phyloP scores from a whole-genome alignment of 2,113 vertebrate species.

The Zapornia atra region DNA sequence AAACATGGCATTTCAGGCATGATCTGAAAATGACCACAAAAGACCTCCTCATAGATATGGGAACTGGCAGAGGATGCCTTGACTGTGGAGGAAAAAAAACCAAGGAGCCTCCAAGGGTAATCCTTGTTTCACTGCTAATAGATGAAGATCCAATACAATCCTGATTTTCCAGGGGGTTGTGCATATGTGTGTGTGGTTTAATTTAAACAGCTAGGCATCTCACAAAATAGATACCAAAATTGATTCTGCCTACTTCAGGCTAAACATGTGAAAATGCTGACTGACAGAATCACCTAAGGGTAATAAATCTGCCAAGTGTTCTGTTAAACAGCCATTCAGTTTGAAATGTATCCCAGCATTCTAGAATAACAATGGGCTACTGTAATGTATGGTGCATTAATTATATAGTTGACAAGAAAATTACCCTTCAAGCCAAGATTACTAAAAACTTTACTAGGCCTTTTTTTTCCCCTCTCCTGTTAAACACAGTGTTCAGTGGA shows the following conservation, averaged over 20 bases:
- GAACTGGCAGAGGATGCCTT: conserved; percentile 31
- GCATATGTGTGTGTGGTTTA: not conserved
- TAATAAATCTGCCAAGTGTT: conserved; percentile 76
- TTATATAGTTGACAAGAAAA: conserved; percentile 81
- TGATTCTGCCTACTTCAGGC: conserved; percentile 71
- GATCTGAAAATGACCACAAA: conserved; percentile 13
- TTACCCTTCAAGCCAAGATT: conserved; percentile 76
- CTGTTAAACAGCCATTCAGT: conserved; percentile 79
- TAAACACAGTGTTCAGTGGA: not conserved
- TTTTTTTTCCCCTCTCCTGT: not conserved
- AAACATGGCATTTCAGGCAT: not conserved
- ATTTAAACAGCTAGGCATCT: conserved; percentile 34
- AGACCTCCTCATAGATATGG: not conserved
- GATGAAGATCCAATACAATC: not conserved
- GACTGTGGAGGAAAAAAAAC: not conserved
- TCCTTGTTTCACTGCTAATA: not conserved
- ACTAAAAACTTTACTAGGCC: conserved; percentile 45
- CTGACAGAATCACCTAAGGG: conserved; percentile 76
- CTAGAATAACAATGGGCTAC: conserved; percentile 75
- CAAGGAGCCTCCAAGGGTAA: conserved; percentile 64
- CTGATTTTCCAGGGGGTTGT: not conserved
- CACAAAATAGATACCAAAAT: conserved; percentile 64
- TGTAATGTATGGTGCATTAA: conserved; percentile 74
- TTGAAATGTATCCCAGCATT: conserved; percentile 74
- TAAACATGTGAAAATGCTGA: conserved; percentile 69